Evolutionary conservation across 2,888 invertebrate genomes (phyloP).

Genomic region (Eledona agricola): DNA sequence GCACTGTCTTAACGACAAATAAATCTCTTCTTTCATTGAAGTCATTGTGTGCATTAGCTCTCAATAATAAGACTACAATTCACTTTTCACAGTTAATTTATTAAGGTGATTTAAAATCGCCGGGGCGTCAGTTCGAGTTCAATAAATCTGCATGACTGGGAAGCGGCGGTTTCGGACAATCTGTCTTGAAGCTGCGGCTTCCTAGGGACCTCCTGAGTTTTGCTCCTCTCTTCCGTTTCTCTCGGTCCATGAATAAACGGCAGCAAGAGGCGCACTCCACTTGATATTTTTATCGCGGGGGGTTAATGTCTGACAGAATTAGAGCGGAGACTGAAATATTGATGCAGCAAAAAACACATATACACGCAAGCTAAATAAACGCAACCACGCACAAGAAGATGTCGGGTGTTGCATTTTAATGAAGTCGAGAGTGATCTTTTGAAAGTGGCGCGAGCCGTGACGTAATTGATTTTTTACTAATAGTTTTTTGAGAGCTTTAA

Average conservation of each 20-base stretch:
- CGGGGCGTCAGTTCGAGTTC: constrained; percentile 40
- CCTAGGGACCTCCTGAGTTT: constrained; percentile 44
- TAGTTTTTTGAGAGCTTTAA: constrained; percentile 1
- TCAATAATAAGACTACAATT: no score
- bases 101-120: constrained; percentile 11
- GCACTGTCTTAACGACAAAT: no score
- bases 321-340: constrained; percentile 47
- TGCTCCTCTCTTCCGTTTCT: constrained; percentile 43
- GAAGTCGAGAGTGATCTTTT: constrained; percentile 23
- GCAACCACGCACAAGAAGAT: constrained; percentile 10
- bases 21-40: no score
- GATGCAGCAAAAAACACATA: constrained; percentile 38
- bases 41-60: no score
- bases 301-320: constrained; percentile 45
- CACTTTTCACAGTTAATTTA: no score
- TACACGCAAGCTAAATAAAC: constrained; percentile 35
- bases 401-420: constrained; percentile 12
- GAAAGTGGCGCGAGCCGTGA: constrained; percentile 3
- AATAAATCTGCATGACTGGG: constrained; percentile 51
- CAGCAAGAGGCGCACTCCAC: constrained; percentile 39
- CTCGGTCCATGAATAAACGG: constrained; percentile 39
- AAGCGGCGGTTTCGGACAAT: constrained; percentile 50
- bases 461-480: constrained; percentile 13
- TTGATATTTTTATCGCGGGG: constrained; percentile 41
- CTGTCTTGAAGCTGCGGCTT: constrained; percentile 40